A percentile compares a stretch with the other conserved stretches of the same genome.
Conservation (phyloP, 2,797 vertebrate genomes). For the Pipistrellus pipistrellus region DNA sequence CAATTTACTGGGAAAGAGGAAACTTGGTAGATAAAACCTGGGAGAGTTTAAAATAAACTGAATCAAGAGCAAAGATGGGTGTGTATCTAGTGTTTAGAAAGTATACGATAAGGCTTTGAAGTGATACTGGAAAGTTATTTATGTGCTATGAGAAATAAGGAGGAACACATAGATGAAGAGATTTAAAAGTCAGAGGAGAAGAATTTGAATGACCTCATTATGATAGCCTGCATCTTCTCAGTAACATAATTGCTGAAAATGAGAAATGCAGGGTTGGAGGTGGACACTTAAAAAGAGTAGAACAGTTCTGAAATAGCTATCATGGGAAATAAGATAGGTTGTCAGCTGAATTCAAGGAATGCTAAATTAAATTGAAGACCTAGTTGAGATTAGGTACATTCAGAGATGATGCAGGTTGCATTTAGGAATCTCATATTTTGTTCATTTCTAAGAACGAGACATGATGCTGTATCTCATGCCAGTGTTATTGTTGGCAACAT, state of each 20-base stretch:
- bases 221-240: background rate
- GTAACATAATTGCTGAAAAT: slow-evolving; percentile 20
- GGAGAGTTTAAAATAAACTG: background rate
- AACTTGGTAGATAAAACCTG: background rate
- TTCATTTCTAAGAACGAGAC: slow-evolving; percentile 29
- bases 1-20: background rate
- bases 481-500: slow-evolving; percentile 65
- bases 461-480: slow-evolving; percentile 60
- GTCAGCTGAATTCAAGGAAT: slow-evolving; percentile 62
- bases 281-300: background rate
- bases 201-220: slow-evolving; percentile 10
- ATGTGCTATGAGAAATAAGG: background rate
- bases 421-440: slow-evolving; percentile 21
- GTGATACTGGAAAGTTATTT: background rate
- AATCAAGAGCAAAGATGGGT: background rate
- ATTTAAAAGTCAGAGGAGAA: slow-evolving; percentile 2
- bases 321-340: slow-evolving; percentile 48
- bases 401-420: background rate
- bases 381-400: slow-evolving; percentile 44
- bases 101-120: background rate
- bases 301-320: slow-evolving; percentile 56
- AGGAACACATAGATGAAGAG: background rate
- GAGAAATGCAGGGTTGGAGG: slow-evolving; percentile 50
- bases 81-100: background rate
- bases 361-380: slow-evolving; percentile 53